phyloP scores from a whole-genome alignment of 1,140 invertebrate genomes.

The Halictus rubicundus region DNA sequence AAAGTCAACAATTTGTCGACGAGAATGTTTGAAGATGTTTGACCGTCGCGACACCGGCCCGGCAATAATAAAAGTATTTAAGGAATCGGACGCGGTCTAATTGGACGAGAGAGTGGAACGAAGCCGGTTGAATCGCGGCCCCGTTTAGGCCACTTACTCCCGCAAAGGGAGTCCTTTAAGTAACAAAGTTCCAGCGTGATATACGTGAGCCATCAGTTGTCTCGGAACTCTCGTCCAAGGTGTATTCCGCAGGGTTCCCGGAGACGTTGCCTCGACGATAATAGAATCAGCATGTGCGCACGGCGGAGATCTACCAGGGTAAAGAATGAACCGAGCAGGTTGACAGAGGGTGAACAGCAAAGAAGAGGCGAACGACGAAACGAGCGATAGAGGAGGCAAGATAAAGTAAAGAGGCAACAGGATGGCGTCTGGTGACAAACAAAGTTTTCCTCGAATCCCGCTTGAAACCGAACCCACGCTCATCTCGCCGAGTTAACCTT shows the following conservation, averaged over 20 bases:
- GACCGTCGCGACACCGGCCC: too few species aligned
- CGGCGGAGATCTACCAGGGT: background rate
- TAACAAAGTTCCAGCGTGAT: slow-evolving; percentile 35
- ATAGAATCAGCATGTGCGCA: slow-evolving; percentile 68
- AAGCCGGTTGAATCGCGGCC: background rate
- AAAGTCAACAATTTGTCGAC: too few species aligned
- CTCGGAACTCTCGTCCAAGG: slow-evolving; percentile 36
- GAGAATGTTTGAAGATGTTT: too few species aligned
- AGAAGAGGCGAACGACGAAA: slow-evolving; percentile 21
- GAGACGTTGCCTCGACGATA: slow-evolving; percentile 60
- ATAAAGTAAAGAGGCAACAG: slow-evolving; percentile 74
- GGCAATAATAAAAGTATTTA: too few species aligned
- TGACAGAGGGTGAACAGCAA: slow-evolving; percentile 39
- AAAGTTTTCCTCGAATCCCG: slow-evolving; percentile 75
- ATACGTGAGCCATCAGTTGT: slow-evolving; percentile 39
- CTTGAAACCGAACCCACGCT: slow-evolving; percentile 70
- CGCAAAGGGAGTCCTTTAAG: slow-evolving; percentile 13
- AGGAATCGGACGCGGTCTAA: background rate
- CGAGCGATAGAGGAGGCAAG: slow-evolving; percentile 50
- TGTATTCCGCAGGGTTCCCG: slow-evolving; percentile 37
- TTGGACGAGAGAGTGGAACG: background rate
- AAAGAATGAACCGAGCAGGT: slow-evolving; percentile 34
- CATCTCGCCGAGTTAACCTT: slow-evolving; percentile 72
- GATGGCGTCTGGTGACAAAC: slow-evolving; percentile 75
- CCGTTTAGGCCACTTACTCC: slow-evolving; percentile 25